Evolutionary conservation across 2,113 vertebrate species (phyloP), one percentile per base, ranked within the genome.

Genomic region (Anoura caudifer): DNA sequence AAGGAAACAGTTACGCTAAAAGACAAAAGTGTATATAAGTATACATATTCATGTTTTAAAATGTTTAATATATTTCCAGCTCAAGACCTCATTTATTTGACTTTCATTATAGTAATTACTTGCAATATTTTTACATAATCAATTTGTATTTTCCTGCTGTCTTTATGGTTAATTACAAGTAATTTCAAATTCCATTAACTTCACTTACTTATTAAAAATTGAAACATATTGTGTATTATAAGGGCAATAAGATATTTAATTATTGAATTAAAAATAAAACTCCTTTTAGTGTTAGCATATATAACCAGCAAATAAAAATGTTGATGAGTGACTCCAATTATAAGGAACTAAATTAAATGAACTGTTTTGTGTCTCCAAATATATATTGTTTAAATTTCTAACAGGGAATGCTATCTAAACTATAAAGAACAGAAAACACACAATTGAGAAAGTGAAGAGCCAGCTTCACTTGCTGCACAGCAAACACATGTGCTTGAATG

Each of bases 151-250:
- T 89, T 50, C 31, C 22, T 70, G 4, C 63, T 79, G 38, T 28
- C 63, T 63, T 82, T 86, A 41, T 75, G 61, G 28, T 85, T 94
- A 80, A 73, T 77, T 94, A 38, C 36, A 61, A 84, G 36, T 67
- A 79, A 65, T 80, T 94, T 89, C 22, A 90, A 88, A 90, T 80
- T 90, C 70, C 67, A 95, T 95, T 79, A 88, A 77, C 76, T 95
- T 95, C 22, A 73, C 22, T 3, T 63, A 72, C 83, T 52, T 47
- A 73, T 91, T 91, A 54, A 75, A 91, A 80, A 75, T 84, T 61
- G 90, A 90, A 95, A 93, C 59, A 45, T 28, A 47, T 20, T 80
- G 7, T 65, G 2, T 47, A 79, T 84, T 56, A 88, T 75, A 87
- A 70, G 0, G 5, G 54, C 79, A 28, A 31, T 73, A 16, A 81